Evolutionary conservation across 2,888 invertebrate species (phyloP).

Genomic region (Aphodius granarius): DNA sequence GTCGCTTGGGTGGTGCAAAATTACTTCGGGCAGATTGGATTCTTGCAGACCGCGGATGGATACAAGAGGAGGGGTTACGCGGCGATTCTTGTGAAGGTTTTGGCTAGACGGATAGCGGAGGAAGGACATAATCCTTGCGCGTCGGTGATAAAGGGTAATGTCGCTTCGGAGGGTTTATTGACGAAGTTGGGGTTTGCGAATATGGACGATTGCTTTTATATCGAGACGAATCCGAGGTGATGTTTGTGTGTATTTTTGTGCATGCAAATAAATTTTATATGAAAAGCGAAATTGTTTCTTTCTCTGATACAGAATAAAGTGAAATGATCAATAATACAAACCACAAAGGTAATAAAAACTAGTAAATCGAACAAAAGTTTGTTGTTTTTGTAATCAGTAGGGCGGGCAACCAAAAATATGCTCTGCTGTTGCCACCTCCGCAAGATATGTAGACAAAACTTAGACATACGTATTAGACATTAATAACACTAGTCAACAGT

Average conservation of each 20-base stretch:
- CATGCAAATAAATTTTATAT: not conserved
- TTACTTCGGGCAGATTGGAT: slow-evolving; percentile 45
- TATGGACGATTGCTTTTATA: slow-evolving; percentile 24
- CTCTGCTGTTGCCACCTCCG: no score
- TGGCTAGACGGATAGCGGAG: slow-evolving; percentile 46
- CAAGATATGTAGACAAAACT: no score
- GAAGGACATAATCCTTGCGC: slow-evolving; percentile 43
- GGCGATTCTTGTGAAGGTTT: slow-evolving; percentile 42
- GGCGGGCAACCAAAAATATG: no score
- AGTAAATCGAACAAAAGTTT: no score
- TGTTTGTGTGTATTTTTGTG: not conserved
- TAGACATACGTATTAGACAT: no score
- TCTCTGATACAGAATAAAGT: not conserved
- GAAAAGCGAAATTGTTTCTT: not conserved
- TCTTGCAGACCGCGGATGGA: slow-evolving; percentile 47
- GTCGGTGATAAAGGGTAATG: slow-evolving; percentile 45
- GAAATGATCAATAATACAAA: no score
- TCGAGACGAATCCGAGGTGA: not conserved
- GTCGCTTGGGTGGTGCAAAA: slow-evolving; percentile 50
- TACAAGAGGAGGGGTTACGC: slow-evolving; percentile 50
- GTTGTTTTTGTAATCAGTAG: no score
- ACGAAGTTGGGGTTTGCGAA: slow-evolving; percentile 42
- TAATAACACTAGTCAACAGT: no score
- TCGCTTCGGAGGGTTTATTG: slow-evolving; percentile 47
- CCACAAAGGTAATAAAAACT: no score